Evolutionary conservation across 2,888 invertebrate species (phyloP).

Genomic region (Dysmachus trigonus): DNA sequence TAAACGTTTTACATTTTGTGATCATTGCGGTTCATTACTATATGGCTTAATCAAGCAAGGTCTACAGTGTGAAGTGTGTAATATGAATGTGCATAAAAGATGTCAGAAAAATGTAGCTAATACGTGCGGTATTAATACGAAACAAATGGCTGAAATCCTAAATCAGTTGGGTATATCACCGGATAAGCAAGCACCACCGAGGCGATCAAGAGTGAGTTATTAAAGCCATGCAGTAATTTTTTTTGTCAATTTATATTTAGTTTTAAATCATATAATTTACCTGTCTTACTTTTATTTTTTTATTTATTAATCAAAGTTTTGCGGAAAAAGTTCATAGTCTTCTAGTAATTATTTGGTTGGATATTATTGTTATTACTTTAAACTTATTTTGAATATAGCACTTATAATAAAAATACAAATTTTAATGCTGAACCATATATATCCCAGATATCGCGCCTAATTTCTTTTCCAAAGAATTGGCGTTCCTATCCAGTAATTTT

Average conservation of each 20-base stretch:
- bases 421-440: not conserved
- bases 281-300: not conserved
- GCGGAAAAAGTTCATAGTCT: not conserved
- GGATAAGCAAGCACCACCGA: slow-evolving; percentile 77
- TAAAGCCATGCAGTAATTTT: not conserved
- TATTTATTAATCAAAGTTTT: not conserved
- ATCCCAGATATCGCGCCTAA: not conserved
- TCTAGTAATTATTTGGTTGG: not conserved
- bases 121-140: slow-evolving; percentile 98
- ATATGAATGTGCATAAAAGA: slow-evolving; percentile 97
- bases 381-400: not conserved
- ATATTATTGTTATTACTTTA: not conserved
- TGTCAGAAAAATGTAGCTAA: slow-evolving; percentile 99
- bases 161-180: slow-evolving; percentile 91
- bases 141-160: slow-evolving; percentile 94
- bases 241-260: not conserved
- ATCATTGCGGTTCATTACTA: slow-evolving; percentile 97
- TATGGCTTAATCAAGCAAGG: slow-evolving; percentile 97
- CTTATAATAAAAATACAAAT: not conserved
- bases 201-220: slow-evolving; percentile 69
- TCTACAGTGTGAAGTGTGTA: slow-evolving; percentile 95
- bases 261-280: not conserved
- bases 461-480: not conserved
- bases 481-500: not conserved
- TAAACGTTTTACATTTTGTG: slow-evolving; percentile 98